These are phyloP conservation scores for Coendou prehensilis DNA, from an alignment of 2,797 vertebrate species.

Conservation along the genomic window DNA sequence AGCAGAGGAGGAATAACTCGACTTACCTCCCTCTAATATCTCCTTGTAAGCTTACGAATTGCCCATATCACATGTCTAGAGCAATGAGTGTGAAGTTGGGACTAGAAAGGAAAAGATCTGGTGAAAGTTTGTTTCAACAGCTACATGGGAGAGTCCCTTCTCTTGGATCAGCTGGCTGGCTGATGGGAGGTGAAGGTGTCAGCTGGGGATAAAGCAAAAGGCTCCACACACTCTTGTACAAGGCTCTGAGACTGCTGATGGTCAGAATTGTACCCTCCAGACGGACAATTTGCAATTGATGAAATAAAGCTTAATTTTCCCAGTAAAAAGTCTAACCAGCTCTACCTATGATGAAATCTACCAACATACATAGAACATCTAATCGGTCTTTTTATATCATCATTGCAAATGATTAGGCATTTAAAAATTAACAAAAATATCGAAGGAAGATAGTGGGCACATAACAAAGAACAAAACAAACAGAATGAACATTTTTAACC, in stretches of 20 bases:
- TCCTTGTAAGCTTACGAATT: not conserved
- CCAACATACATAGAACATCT: not conserved
- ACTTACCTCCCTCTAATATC: not conserved
- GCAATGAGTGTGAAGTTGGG: not conserved
- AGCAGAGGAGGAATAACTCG: not conserved
- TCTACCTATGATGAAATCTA: not conserved
- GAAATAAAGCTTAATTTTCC: not conserved
- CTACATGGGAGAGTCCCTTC: not conserved
- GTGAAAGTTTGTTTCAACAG: not conserved
- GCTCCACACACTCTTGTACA: not conserved
- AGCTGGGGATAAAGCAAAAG: not conserved
- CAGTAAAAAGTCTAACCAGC: not conserved
- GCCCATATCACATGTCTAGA: not conserved
- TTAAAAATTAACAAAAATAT: not conserved
- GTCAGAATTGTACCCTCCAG: not conserved
- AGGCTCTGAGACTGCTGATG: not conserved
- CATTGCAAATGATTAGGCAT: not conserved
- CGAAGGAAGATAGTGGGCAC: not conserved
- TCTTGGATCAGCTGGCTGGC: not conserved
- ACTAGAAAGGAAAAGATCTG: not conserved
- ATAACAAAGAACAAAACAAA: constrained; percentile 29
- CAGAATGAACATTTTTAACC: not conserved
- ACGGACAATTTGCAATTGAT: not conserved
- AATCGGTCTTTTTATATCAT: not conserved
- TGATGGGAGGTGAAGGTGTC: not conserved